Conservation (phyloP, 2,888 invertebrate genomes). For the Cantharis lateralis region DNA sequence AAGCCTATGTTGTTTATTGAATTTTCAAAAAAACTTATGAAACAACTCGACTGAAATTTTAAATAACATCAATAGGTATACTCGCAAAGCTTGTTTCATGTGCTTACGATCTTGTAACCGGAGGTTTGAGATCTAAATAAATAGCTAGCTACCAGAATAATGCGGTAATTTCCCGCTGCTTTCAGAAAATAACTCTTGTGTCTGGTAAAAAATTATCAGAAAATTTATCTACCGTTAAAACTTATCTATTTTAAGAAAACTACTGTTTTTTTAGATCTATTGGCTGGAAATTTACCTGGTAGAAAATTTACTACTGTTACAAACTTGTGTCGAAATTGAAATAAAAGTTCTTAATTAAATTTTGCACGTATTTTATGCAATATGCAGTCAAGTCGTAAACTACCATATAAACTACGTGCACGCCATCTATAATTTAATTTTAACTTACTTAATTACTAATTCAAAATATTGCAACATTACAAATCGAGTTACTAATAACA, state of each 20-base stretch:
- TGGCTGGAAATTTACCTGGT: too few species aligned
- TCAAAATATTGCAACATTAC: background rate
- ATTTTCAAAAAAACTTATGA: background rate
- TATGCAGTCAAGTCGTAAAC: background rate
- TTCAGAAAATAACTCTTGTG: background rate
- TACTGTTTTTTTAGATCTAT: too few species aligned
- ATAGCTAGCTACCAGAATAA: background rate
- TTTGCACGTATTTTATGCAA: background rate
- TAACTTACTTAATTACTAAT: constrained; percentile 5
- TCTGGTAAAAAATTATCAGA: background rate
- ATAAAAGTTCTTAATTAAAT: background rate
- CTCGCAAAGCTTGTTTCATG: background rate
- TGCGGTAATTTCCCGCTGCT: background rate
- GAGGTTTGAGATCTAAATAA: background rate
- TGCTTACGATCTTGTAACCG: background rate
- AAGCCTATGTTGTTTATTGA: background rate
- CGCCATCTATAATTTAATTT: background rate
- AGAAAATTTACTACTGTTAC: background rate
- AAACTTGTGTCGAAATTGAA: background rate
- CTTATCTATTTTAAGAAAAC: too few species aligned
- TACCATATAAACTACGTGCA: background rate
- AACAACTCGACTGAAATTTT: background rate
- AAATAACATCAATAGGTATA: background rate
- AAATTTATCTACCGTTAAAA: background rate
- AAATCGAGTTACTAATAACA: constrained; percentile 1